Base-by-base conservation (phyloP, 1,140 invertebrate species). In the Euwallacea similis region DNA sequence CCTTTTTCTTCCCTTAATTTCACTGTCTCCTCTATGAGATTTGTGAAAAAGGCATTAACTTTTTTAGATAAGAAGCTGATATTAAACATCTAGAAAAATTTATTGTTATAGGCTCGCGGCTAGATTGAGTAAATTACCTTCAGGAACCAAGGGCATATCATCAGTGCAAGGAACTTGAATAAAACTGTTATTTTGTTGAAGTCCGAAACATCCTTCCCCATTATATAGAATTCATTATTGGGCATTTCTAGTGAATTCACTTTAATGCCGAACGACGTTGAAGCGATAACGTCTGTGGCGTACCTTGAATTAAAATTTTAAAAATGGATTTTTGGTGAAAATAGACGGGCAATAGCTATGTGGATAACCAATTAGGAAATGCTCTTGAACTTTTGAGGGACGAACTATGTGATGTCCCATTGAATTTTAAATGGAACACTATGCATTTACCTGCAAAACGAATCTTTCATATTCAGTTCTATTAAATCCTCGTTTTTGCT, bases 261-360 rank as follows among this genome's bases (percentile, higher is more conserved):
- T 55, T 78, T 71, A 7, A 83, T 65, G 11, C 82, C 83, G 75
- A 83, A 83, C 7, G 82, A 79, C 7, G 72, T 60, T 0, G 75
- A 77, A 2, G 80, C 82, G 44, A 84, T 83, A 0, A 83, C 80
- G 56, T 84, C 83, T 69, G 79, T 82, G 0, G 82, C 79, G 81
- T 69, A 79, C 74, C 6, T 76, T 56, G 54, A 21, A 2, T n/a
- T 56, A 13, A 56, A 56, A 56, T 2, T 2, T 2, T 2, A 33
- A 33, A 33, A 2, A 33, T 33, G 21, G 21, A 33, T 33, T 33
- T 33, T 4, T 33, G 21, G 21, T 2, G 21, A 33, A 33, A 33
- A 33, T 33, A 33, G 1, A 33, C 4, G 21, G 21, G 4, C 21
- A 33, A 33, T 33, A 33, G 1, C 21, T 33, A 33, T 33, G 21